Base-by-base conservation (phyloP, 2,888 invertebrate species). In the Dicycla oo region DNA sequence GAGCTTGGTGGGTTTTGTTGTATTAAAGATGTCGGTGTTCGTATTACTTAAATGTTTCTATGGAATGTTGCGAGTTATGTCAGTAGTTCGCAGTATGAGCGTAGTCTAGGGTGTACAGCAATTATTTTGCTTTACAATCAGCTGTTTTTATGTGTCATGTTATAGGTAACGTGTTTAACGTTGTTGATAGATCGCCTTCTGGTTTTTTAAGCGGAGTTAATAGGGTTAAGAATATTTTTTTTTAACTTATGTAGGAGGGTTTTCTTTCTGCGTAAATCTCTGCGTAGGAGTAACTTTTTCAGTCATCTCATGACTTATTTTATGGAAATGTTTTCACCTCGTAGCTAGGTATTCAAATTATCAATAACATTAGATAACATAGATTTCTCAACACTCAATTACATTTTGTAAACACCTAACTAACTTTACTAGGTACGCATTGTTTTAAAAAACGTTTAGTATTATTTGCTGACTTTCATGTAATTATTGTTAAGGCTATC, bases 401-500 rank as follows among this genome's bases (percentile, higher is more conserved):
- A 23, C 2, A 34, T 30, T 43, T 23, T 15, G 15, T 20, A 51
- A 43, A 43, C 20, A 58, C 10, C 2, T 20, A n/a, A 11, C 30
- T 23, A 1, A 49, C n/a, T 53, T 60, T 1, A 58, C 13, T 18
- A 38, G 10, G 6, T 18, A 38, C 18, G 11, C 23, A 53, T 70
- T 78, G 23, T 53, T 53, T 5, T 45, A 23, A 56, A 61, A 18
- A 30, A 23, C 45, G n/a, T 56, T 69, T 15, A 20, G 7, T 23
- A 23, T 53, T 58, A 38, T 54, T 78, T 78, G 30, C 2, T 7
- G 3, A n/a, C 11, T 51, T 69, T 61, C 20, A 30, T 57, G 13
- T 53, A 23, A 23, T 45, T 1, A 26, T 15, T 13, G 10, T 60
- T 23, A 18, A 40, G 2, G 40, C 2, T 57, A 26, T 30, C 47